phyloP scores from a whole-genome alignment of 2,888 invertebrate genomes.

The Stegophylla sp. region DNA sequence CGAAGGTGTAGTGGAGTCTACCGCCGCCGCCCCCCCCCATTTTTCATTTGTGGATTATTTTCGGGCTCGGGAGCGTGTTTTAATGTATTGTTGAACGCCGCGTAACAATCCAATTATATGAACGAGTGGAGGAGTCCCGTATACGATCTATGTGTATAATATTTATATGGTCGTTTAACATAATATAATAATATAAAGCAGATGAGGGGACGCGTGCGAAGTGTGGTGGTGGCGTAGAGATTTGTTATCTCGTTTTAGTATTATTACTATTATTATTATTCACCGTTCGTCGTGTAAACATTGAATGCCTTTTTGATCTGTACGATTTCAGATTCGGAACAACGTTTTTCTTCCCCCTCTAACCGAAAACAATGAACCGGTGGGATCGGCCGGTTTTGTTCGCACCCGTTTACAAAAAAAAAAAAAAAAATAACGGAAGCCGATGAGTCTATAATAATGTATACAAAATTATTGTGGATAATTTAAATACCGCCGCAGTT shows the following conservation, averaged over 20 bases:
- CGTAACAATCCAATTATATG: slow-evolving; percentile 39
- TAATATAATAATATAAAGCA: background rate
- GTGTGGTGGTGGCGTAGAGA: background rate
- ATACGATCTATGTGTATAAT: background rate
- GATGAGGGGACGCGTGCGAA: background rate
- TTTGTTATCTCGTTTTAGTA: slow-evolving; percentile 3
- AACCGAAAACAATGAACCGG: background rate
- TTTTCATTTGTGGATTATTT: slow-evolving; percentile 29
- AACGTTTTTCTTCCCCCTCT: background rate
- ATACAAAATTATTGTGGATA: background rate
- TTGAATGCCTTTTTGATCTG: slow-evolving; percentile 32
- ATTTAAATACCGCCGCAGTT: background rate
- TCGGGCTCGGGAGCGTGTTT: slow-evolving; percentile 16
- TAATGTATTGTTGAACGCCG: slow-evolving; percentile 21
- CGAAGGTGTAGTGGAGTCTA: background rate
- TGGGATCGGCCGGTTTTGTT: background rate
- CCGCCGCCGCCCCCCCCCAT: background rate
- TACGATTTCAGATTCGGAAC: slow-evolving; percentile 2
- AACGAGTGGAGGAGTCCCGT: background rate
- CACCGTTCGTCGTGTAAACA: background rate
- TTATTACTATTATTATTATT: slow-evolving; percentile 4
- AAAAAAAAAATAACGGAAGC: background rate
- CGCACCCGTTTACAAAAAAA: background rate
- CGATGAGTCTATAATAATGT: background rate
- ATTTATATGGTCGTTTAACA: background rate